Percentiles rank a stretch among this genome's conserved stretches.
These are phyloP conservation scores for Himalopsyche japonica DNA, from an alignment of 2,888 invertebrate genomes.

Conservation along the genomic window DNA sequence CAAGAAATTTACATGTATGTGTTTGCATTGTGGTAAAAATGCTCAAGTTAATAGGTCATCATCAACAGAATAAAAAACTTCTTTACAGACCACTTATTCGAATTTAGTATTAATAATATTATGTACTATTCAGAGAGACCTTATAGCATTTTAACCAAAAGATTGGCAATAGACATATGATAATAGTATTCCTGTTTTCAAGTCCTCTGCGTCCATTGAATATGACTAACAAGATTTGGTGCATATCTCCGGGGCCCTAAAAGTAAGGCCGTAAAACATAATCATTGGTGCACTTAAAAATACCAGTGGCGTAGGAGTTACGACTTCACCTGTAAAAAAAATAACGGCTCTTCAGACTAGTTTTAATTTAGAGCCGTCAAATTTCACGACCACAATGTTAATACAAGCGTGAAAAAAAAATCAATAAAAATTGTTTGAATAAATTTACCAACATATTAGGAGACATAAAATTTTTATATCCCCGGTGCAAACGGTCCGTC, in stretches of 20 bases:
- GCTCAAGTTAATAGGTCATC: too few species aligned
- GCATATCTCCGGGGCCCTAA: not conserved
- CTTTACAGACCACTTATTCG: too few species aligned
- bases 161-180: too few species aligned
- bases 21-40: too few species aligned
- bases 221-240: not conserved
- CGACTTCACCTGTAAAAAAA: not conserved
- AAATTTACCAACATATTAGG: not conserved
- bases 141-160: too few species aligned
- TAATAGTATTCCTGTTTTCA: too few species aligned
- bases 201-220: not conserved
- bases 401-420: not conserved
- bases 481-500: not conserved
- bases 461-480: not conserved
- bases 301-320: not conserved
- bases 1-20: too few species aligned
- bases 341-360: not conserved
- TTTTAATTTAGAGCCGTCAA: not conserved
- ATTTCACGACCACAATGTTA: not conserved
- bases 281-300: not conserved
- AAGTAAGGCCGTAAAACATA: not conserved
- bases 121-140: too few species aligned
- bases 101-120: too few species aligned
- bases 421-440: not conserved
- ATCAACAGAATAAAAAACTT: too few species aligned